These are phyloP conservation scores for Edolisoma coerulescens DNA, from an alignment of 2,113 vertebrate genomes.

Conservation along the genomic window DNA sequence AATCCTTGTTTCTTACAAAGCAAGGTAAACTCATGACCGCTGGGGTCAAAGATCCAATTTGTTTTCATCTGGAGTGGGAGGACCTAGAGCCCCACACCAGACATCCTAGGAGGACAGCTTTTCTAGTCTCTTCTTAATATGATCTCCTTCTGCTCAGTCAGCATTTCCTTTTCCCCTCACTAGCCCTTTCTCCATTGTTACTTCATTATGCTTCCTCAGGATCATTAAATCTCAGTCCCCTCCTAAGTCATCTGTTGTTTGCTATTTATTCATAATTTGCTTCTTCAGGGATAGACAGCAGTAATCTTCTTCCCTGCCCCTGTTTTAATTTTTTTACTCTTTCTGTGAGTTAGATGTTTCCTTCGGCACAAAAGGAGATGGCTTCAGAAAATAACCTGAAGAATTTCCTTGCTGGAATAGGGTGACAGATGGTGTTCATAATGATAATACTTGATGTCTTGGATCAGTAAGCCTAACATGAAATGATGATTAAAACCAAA, in stretches of 20 bases:
- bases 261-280: not conserved
- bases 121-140: not conserved
- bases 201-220: not conserved
- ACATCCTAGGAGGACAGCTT: not conserved
- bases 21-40: not conserved
- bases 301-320: not conserved
- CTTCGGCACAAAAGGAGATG: not conserved
- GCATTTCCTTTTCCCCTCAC: slow-evolving; percentile 44
- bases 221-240: not conserved
- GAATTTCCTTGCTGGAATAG: slow-evolving; percentile 12
- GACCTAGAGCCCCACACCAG: not conserved
- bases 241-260: not conserved
- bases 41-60: not conserved
- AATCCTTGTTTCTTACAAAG: not conserved
- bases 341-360: slow-evolving; percentile 4
- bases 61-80: not conserved
- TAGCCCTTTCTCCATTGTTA: slow-evolving; percentile 3
- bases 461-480: slow-evolving; percentile 33
- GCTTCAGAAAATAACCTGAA: slow-evolving; percentile 34
- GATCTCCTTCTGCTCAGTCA: slow-evolving; percentile 19
- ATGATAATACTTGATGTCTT: slow-evolving; percentile 37
- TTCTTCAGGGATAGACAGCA: not conserved
- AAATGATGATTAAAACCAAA: slow-evolving; percentile 47
- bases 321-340: not conserved
- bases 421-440: slow-evolving; percentile 42